A percentile compares a stretch with the other conserved stretches of the same genome.
phyloP scores from a whole-genome alignment of 2,888 invertebrate genomes.

The Melieria omissa region DNA sequence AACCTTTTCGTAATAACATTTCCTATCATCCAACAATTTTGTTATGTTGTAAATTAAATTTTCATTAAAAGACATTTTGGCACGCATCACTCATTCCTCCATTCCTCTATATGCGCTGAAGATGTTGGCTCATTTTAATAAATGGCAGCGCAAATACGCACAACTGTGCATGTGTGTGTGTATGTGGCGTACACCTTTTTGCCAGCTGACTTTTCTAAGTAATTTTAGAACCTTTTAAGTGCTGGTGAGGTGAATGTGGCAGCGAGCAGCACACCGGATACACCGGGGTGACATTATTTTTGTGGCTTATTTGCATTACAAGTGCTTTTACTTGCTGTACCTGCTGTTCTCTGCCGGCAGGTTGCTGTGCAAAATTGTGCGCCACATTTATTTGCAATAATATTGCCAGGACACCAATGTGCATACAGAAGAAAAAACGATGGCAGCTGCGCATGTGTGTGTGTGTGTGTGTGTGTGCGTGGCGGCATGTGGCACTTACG shows the following conservation, averaged over 20 bases:
- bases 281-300: background rate
- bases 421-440: background rate
- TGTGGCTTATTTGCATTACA: background rate
- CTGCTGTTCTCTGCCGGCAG: background rate
- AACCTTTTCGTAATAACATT: no score
- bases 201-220: no score
- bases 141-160: no score
- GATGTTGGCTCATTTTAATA: no score
- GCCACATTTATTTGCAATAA: slow-evolving; percentile 16
- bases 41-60: no score
- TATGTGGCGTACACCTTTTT: no score
- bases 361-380: background rate
- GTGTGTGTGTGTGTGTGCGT: background rate
- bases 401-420: background rate
- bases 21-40: no score
- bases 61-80: no score
- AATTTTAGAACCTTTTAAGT: slow-evolving; percentile 3
- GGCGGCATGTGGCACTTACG: background rate
- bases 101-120: no score
- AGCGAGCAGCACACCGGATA: background rate
- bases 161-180: no score
- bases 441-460: background rate
- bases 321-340: background rate
- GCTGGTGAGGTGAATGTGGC: background rate
- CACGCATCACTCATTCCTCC: no score